These are phyloP conservation scores for Drepana falcataria DNA, from an alignment of 2,888 invertebrate genomes.

Conservation along the genomic window DNA sequence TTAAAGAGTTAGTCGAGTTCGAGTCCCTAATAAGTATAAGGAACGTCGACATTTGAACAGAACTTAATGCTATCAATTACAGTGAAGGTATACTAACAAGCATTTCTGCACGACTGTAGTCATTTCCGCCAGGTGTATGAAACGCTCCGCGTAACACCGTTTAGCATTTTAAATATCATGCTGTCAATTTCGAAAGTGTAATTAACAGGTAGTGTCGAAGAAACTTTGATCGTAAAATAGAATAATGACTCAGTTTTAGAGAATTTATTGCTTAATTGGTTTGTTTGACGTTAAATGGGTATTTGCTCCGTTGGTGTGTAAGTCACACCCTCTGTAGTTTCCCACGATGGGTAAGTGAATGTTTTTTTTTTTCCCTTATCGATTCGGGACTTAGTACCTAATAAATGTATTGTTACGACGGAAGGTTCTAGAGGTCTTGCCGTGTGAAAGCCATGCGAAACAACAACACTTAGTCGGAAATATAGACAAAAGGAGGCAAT, in stretches of 20 bases:
- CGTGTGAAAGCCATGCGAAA: no score
- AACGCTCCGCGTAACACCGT: slow-evolving; percentile 39
- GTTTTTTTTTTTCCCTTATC: not conserved
- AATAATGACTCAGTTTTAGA: not conserved
- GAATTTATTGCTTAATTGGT: not conserved
- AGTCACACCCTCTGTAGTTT: not conserved
- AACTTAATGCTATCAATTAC: not conserved
- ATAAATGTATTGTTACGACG: no score
- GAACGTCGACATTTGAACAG: not conserved
- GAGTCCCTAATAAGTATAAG: not conserved
- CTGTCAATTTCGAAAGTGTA: slow-evolving; percentile 14
- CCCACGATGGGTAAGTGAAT: not conserved
- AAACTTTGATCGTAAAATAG: not conserved
- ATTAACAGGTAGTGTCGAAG: not conserved
- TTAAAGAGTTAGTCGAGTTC: no score
- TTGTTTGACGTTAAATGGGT: not conserved
- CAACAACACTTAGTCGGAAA: no score
- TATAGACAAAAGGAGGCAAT: no score
- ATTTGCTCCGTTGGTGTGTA: not conserved
- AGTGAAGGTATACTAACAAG: not conserved
- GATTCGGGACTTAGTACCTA: no score
- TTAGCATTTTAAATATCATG: slow-evolving; percentile 58
- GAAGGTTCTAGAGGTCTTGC: no score
- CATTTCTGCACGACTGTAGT: slow-evolving; percentile 7
- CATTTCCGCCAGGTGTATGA: slow-evolving; percentile 44